phyloP scores from a whole-genome alignment of 2,113 vertebrate genomes.

The Antigone vipio region DNA sequence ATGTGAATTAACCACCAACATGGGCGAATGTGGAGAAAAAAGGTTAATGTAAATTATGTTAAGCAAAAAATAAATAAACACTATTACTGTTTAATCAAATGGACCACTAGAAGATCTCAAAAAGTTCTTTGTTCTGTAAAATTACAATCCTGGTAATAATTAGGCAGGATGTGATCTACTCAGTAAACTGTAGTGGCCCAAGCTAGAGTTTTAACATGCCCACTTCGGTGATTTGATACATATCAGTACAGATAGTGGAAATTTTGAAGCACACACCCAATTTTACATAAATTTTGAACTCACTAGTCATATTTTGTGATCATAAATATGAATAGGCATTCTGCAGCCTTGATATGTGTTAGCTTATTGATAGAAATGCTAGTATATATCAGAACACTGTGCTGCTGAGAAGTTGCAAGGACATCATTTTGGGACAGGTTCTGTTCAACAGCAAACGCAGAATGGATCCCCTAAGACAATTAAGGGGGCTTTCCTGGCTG shows the following conservation, averaged over 20 bases:
- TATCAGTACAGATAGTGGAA: neutral
- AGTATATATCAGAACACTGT: neutral
- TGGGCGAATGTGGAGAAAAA: neutral
- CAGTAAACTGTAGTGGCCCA: neutral
- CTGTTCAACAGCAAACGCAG: neutral
- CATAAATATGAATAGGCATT: neutral
- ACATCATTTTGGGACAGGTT: neutral
- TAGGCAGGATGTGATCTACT: neutral
- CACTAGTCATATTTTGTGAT: neutral
- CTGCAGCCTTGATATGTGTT: neutral
- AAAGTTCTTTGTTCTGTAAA: neutral
- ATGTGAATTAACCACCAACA: neutral
- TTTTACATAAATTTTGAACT: neutral
- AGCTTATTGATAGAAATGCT: neutral
- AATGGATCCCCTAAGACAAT: neutral
- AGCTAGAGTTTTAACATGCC: neutral
- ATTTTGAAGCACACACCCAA: neutral
- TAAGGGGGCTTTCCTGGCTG: neutral
- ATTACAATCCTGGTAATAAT: neutral
- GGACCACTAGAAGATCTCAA: neutral
- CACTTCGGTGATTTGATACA: neutral
- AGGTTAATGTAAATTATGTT: neutral
- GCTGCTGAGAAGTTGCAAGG: neutral
- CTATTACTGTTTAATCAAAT: neutral
- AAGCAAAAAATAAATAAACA: neutral